These are phyloP conservation scores for Uria aalge DNA, from an alignment of 2,113 vertebrate species.

Conservation along the genomic window DNA sequence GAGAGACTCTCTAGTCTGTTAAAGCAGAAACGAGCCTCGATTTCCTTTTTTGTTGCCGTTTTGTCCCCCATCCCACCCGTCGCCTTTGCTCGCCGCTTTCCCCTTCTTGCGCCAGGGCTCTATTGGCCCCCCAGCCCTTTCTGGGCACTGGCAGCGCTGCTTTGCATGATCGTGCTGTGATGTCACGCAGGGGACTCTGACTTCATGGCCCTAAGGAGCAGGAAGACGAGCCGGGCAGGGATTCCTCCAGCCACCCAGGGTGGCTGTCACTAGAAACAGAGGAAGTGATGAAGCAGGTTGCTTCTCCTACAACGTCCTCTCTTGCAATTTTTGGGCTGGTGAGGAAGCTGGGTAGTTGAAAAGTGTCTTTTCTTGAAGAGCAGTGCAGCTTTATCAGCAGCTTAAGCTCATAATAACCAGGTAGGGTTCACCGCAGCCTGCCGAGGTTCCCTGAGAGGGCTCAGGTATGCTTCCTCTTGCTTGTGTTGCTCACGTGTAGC, in stretches of 20 bases:
- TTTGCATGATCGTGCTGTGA: fast-evolving
- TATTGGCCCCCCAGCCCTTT: fast-evolving
- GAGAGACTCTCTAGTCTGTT: neutral
- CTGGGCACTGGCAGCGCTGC: neutral
- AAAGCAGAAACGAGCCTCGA: neutral
- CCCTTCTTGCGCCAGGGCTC: neutral
- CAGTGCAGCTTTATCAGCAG: neutral
- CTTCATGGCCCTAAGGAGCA: neutral
- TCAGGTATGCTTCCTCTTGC: neutral
- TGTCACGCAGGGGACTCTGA: neutral
- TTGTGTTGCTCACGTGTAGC: neutral
- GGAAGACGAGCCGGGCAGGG: neutral
- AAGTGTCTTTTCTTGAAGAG: neutral
- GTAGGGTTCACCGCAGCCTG: neutral
- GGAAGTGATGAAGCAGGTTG: constrained; percentile 19
- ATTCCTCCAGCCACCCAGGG: neutral
- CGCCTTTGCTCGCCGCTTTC: neutral
- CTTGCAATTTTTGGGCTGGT: neutral
- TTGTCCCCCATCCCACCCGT: neutral
- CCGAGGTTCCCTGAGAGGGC: neutral
- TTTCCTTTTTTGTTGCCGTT: neutral
- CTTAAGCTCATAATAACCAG: neutral
- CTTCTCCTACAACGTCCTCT: neutral
- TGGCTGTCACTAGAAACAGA: neutral
- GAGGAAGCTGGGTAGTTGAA: neutral